Conservation (phyloP, 2,797 vertebrate genomes). For the Sternarchorhynchus goeldii region DNA sequence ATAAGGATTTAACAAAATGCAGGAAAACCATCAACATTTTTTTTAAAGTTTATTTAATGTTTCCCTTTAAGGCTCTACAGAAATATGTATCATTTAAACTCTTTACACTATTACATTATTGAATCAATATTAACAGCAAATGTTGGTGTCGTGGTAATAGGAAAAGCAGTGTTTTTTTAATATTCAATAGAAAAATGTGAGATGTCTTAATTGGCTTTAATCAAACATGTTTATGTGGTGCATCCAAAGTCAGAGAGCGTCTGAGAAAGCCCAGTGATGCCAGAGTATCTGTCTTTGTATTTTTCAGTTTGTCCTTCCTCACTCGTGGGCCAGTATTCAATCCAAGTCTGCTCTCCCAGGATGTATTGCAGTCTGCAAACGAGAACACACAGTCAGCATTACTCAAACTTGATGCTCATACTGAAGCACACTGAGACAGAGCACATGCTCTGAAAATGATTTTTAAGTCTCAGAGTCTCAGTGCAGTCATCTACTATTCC, state of each 20-base stretch:
- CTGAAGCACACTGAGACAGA: background rate
- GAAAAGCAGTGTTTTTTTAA: background rate
- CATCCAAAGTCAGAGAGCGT: constrained; percentile 34
- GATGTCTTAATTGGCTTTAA: background rate
- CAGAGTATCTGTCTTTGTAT: background rate
- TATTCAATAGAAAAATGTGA: background rate
- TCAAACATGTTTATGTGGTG: constrained; percentile 25
- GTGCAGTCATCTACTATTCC: too few relatives aligned
- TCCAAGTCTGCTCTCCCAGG: constrained; percentile 55
- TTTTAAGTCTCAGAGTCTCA: background rate
- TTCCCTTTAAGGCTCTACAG: background rate
- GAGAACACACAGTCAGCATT: background rate
- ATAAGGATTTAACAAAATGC: background rate
- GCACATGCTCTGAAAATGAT: background rate
- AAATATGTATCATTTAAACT: background rate
- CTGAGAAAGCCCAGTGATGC: constrained; percentile 11
- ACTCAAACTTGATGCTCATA: background rate
- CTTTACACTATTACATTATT: background rate
- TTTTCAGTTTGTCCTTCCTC: constrained; percentile 29
- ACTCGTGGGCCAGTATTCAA: constrained; percentile 59
- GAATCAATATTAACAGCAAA: background rate
- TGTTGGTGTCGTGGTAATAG: background rate
- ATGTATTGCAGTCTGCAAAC: constrained; percentile 50
- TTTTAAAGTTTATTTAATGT: constrained; percentile 2
- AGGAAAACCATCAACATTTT: background rate